These are phyloP conservation scores for Planococcus citri DNA, from an alignment of 1,140 invertebrate genomes.

Conservation along the genomic window DNA sequence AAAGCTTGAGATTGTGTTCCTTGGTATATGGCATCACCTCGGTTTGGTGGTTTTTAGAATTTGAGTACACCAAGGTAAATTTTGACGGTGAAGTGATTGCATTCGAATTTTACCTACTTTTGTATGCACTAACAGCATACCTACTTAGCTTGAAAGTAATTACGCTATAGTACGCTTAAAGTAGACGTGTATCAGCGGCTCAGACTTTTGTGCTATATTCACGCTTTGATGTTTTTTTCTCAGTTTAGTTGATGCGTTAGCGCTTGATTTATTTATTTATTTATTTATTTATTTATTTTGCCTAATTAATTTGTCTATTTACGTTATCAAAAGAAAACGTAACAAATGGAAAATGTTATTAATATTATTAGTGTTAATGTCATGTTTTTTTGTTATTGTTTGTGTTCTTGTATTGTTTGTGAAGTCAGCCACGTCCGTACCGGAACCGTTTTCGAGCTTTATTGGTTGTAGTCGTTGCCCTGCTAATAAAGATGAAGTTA, in stretches of 20 bases:
- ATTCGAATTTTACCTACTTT: not conserved
- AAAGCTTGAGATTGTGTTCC: not conserved
- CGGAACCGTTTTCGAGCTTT: conserved; percentile 13
- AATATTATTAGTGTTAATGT: not conserved
- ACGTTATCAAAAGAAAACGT: too few relatives aligned
- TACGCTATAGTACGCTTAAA: too few relatives aligned
- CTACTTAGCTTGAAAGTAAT: too few relatives aligned
- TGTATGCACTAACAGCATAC: too few relatives aligned
- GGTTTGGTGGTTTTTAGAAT: not conserved
- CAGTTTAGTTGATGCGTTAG: not conserved
- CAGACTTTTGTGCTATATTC: not conserved
- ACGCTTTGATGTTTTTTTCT: not conserved
- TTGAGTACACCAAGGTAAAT: not conserved
- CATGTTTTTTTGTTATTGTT: conserved; percentile 15
- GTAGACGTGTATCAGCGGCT: too few relatives aligned
- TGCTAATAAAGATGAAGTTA: not conserved
- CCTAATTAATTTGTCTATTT: too few relatives aligned
- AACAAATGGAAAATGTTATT: not conserved
- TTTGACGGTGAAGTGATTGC: not conserved
- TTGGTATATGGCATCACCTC: not conserved
- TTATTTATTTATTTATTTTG: not conserved
- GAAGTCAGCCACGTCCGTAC: conserved; percentile 11
- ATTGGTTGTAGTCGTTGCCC: not conserved
- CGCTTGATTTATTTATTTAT: not conserved
- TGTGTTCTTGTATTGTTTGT: conserved; percentile 11